Evolutionary conservation across 1,140 invertebrate genomes (phyloP).

Genomic region (Hylyphantes graminicola): DNA sequence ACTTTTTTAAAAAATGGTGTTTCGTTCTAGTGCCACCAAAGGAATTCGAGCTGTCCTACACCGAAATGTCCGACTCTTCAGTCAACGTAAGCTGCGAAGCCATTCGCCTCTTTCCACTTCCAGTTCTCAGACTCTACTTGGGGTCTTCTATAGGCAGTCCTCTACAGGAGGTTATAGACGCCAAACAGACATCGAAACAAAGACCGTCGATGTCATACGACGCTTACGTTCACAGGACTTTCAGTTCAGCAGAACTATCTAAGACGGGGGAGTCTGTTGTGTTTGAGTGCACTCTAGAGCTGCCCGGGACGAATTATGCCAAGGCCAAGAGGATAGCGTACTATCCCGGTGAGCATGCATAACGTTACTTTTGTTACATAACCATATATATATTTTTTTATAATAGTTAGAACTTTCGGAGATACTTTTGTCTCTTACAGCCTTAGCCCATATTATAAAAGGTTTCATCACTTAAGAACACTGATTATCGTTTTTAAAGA

Average conservation of each 20-base stretch:
- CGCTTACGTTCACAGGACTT: slow-evolving; percentile 35
- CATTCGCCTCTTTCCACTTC: slow-evolving; percentile 12
- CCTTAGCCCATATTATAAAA: too few species aligned
- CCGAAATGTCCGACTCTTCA: slow-evolving; percentile 1
- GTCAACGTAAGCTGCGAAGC: slow-evolving; percentile 50
- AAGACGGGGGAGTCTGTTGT: slow-evolving; percentile 24
- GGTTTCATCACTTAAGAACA: too few species aligned
- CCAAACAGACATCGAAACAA: not conserved
- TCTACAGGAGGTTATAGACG: slow-evolving; percentile 17
- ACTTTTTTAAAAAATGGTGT: not conserved
- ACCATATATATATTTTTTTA: too few species aligned
- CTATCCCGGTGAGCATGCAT: slow-evolving; percentile 30
- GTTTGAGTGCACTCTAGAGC: slow-evolving; percentile 43
- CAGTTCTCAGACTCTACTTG: slow-evolving; percentile 23
- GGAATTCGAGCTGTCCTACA: slow-evolving; percentile 38
- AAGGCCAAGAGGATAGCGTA: slow-evolving; percentile 46
- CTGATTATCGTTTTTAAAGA: too few species aligned
- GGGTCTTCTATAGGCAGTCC: slow-evolving; percentile 9
- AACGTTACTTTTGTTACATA: not conserved
- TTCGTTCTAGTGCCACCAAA: slow-evolving; percentile 45
- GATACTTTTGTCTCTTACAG: too few species aligned
- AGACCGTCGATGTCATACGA: slow-evolving; percentile 25
- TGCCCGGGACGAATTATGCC: slow-evolving; percentile 46
- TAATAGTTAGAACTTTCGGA: too few species aligned
- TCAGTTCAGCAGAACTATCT: slow-evolving; percentile 31